Percentiles rank a stretch among this genome's conserved stretches.
Evolutionary conservation across 1,140 invertebrate genomes (phyloP).

Genomic region (Nasonia giraulti): DNA sequence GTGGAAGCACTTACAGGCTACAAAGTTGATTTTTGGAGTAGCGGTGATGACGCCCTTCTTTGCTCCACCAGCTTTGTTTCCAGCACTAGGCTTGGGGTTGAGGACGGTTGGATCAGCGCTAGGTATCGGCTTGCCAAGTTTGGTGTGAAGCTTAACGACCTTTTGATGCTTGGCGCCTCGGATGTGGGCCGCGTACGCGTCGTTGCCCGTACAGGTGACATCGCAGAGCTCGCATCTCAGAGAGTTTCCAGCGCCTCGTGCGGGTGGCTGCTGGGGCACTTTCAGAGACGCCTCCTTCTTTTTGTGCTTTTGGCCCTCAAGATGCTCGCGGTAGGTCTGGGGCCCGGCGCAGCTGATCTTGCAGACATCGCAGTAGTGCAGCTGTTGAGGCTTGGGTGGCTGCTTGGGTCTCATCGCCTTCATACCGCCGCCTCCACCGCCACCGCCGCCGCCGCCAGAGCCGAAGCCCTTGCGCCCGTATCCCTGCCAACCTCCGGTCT

Average conservation of each 20-base stretch:
- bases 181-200: constrained; percentile 98
- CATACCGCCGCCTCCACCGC: constrained; percentile 77
- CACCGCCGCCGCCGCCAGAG: constrained; percentile 73
- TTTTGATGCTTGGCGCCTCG: constrained; percentile 98
- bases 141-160: constrained; percentile 96
- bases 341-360: constrained; percentile 98
- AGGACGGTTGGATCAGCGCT: constrained; percentile 93
- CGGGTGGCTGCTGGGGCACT: constrained; percentile 77
- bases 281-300: constrained; percentile 96
- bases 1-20: constrained; percentile 77
- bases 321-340: constrained; percentile 96
- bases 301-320: constrained; percentile 99
- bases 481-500: constrained; percentile 81
- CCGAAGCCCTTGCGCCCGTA: constrained; percentile 81
- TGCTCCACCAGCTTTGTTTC: constrained; percentile 66
- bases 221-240: constrained; percentile 94
- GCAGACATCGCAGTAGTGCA: constrained; percentile 97
- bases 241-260: constrained; percentile 79
- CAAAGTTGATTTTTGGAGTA: constrained; percentile 92
- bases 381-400: constrained; percentile 90
- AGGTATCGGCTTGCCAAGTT: constrained; percentile 97
- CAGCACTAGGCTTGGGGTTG: constrained; percentile 70
- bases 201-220: constrained; percentile 97
- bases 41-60: constrained; percentile 78
- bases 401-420: constrained; percentile 83